These are phyloP conservation scores for Zosterops borbonicus DNA, from an alignment of 2,113 vertebrate genomes.

Conservation along the genomic window DNA sequence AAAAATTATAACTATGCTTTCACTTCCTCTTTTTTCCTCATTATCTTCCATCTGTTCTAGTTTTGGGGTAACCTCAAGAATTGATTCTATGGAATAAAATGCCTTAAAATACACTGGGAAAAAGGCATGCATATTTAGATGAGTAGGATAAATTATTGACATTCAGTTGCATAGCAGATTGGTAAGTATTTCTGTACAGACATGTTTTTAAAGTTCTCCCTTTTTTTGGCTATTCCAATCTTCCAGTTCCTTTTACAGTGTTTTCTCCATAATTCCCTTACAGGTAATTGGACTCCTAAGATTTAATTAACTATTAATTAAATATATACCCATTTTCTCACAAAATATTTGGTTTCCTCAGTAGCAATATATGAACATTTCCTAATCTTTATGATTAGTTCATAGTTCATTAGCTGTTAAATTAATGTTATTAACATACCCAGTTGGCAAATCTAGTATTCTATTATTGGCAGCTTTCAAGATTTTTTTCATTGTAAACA, in stretches of 20 bases:
- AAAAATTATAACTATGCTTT: background rate
- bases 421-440: background rate
- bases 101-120: background rate
- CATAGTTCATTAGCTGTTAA: background rate
- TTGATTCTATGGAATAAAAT: background rate
- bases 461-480: background rate
- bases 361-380: slow-evolving; percentile 3
- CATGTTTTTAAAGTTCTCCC: background rate
- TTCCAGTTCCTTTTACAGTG: background rate
- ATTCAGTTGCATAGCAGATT: background rate
- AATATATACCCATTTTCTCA: slow-evolving; percentile 5
- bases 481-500: background rate
- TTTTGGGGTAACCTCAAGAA: slow-evolving; percentile 13
- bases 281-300: background rate
- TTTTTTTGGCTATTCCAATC: background rate
- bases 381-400: background rate
- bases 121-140: slow-evolving; percentile 10
- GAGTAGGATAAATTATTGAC: slow-evolving; percentile 5
- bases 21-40: slow-evolving; percentile 31
- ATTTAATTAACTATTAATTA: slow-evolving; percentile 45
- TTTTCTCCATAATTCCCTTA: slow-evolving; percentile 2
- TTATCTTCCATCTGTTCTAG: slow-evolving; percentile 52
- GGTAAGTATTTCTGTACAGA: background rate
- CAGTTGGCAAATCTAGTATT: background rate
- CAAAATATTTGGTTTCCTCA: background rate